Base-by-base conservation (phyloP, 1,140 invertebrate genomes). In the Drosophila nasuta region DNA sequence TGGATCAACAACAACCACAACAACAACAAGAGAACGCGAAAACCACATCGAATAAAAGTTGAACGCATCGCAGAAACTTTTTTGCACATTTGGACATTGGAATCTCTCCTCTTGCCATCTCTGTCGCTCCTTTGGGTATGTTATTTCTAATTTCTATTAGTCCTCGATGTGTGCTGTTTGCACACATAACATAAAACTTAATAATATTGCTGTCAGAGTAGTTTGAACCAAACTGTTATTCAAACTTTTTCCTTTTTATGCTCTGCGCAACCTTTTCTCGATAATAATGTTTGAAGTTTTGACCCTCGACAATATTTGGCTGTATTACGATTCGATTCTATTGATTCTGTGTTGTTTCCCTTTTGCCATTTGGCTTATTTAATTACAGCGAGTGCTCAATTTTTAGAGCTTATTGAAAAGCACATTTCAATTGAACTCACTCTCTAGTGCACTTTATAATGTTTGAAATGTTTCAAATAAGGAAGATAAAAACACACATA, bases 161-260 rank as follows among this genome's bases (percentile, higher is more conserved):
- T 75, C 65, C 77, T 74, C 52, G 11, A 13, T 17, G 20, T 48
- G 1, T 11, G 6, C 0, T 79, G 58, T 76, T 17, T 69, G 69
- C 65, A 81, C 79, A 87, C 77, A 86, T 82, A 87, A 87, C 76
- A 87, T 79, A 86, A 86, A 87, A 87, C 76, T 75, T 54, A 82
- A 87, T 80, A 79, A 79, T 82, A 88, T 88, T 79, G 82, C 75
- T 82, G 71, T 59, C 64, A 78, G 79, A 83, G 70, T 88, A 80
- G 69, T 64, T 71, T 59, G 35, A 78, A 80, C 74, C 67, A 74
- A 38, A 38, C 35, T 38, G 35, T 38, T 38, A 65, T 77, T 51
- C 66, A 68, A 87, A 81, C 82, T 90, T 85, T 87, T 87, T 79
- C 20, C 20, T 25, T 25, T 25, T 25, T 25, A 25, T 25, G 20